Percentiles rank a stretch among this genome's conserved stretches.
Evolutionary conservation across 2,797 vertebrate species (phyloP).

Genomic region (Knipowitschia caucasica): DNA sequence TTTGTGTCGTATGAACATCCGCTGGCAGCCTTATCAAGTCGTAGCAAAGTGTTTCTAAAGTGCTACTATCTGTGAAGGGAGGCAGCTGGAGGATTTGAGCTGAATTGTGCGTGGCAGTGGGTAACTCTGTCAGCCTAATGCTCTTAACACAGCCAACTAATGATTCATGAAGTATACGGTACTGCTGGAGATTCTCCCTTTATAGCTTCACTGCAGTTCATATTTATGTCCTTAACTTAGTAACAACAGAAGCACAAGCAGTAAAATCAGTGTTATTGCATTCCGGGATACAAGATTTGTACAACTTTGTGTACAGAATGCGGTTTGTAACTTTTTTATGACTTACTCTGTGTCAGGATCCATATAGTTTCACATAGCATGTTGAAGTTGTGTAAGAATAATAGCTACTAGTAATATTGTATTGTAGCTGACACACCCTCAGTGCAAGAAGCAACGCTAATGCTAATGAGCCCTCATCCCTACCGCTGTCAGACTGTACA

Average conservation of each 20-base stretch:
- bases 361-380: too few species aligned
- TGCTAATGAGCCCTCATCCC: too few species aligned
- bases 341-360: background rate
- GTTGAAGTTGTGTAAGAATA: too few species aligned
- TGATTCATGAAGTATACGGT: conserved; percentile 48
- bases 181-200: conserved; percentile 27
- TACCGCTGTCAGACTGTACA: too few species aligned
- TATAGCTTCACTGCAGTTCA: conserved; percentile 1
- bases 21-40: conserved; percentile 40
- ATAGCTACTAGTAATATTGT: too few species aligned
- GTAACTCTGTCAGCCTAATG: conserved; percentile 40
- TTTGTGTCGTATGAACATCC: conserved; percentile 10
- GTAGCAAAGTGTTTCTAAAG: conserved; percentile 38
- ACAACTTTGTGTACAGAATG: background rate
- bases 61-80: conserved; percentile 39
- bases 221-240: conserved; percentile 12
- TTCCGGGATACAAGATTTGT: background rate
- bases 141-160: conserved; percentile 35
- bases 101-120: conserved; percentile 34
- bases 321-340: background rate
- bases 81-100: conserved; percentile 48
- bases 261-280: conserved; percentile 2
- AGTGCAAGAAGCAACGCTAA: too few species aligned
- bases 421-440: too few species aligned
- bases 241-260: background rate